A percentile compares a stretch with the other conserved stretches of the same genome.
Conservation (phyloP, 1,140 invertebrate genomes). For the Drosophila yakuba region DNA sequence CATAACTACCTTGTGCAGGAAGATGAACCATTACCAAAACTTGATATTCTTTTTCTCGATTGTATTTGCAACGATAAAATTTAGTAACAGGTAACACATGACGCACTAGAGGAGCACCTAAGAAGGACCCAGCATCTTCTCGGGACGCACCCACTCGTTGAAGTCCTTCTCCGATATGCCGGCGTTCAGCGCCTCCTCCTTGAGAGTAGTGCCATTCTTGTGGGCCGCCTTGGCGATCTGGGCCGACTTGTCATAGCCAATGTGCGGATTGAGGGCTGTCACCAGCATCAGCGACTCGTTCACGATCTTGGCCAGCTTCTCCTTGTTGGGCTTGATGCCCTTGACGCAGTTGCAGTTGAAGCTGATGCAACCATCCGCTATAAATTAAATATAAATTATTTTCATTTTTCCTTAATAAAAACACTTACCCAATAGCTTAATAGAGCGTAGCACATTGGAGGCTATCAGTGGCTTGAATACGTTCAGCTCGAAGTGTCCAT, state of each 20-base stretch:
- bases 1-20: neutral
- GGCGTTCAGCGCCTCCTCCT: neutral
- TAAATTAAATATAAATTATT: neutral
- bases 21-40: too few relatives aligned
- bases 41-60: too few relatives aligned
- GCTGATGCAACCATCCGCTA: constrained; percentile 90
- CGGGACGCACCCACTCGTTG: constrained; percentile 8
- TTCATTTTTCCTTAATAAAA: constrained; percentile 84
- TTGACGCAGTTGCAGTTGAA: constrained; percentile 94
- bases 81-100: neutral
- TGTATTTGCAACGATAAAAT: neutral
- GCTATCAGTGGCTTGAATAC: constrained; percentile 1
- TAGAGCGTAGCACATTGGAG: constrained; percentile 4
- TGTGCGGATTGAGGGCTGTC: constrained; percentile 3
- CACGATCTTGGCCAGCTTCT: constrained; percentile 4
- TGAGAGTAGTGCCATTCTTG: constrained; percentile 7
- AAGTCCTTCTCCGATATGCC: constrained; percentile 4
- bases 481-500: constrained; percentile 3
- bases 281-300: constrained; percentile 5
- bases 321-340: constrained; percentile 8
- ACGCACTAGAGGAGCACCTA: constrained; percentile 75
- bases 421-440: constrained; percentile 86
- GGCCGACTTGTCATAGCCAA: constrained; percentile 7
- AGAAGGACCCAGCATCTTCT: constrained; percentile 64
- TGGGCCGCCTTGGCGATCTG: constrained; percentile 3